Conservation (phyloP, 2,113 vertebrate genomes). For the Madoqua kirkii region DNA sequence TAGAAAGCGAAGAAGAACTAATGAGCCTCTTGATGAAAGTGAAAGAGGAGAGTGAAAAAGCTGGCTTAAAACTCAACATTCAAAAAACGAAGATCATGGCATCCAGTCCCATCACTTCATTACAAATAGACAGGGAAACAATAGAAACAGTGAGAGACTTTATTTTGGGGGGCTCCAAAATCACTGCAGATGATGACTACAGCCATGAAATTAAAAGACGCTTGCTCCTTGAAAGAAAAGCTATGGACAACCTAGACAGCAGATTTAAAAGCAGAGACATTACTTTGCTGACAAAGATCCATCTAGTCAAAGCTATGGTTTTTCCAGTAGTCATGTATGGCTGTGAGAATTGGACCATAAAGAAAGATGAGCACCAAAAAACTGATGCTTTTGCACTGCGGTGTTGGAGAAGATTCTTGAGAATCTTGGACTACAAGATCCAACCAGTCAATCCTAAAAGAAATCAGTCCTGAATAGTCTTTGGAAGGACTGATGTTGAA, state of each 20-base stretch:
- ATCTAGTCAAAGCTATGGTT: not conserved
- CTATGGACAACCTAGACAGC: not conserved
- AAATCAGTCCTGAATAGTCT: not conserved
- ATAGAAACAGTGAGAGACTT: not conserved
- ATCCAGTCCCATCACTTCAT: not conserved
- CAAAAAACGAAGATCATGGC: not conserved
- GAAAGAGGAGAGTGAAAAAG: not conserved
- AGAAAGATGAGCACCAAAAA: not conserved
- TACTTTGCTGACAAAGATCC: not conserved
- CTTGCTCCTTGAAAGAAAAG: not conserved
- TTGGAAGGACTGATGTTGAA: not conserved
- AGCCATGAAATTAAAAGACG: not conserved
- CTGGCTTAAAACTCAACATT: not conserved
- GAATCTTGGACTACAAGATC: not conserved
- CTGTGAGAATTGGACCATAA: not conserved
- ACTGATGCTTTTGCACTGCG: not conserved
- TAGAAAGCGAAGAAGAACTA: not conserved
- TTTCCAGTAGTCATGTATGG: not conserved
- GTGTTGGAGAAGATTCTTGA: not conserved
- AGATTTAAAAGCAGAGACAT: not conserved
- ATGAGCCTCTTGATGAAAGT: not conserved
- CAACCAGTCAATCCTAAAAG: not conserved
- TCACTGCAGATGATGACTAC: not conserved
- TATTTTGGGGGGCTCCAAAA: not conserved
- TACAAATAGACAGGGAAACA: not conserved